Conservation (phyloP, 2,888 invertebrate genomes). For the Mesorhabditis spiculigera region DNA sequence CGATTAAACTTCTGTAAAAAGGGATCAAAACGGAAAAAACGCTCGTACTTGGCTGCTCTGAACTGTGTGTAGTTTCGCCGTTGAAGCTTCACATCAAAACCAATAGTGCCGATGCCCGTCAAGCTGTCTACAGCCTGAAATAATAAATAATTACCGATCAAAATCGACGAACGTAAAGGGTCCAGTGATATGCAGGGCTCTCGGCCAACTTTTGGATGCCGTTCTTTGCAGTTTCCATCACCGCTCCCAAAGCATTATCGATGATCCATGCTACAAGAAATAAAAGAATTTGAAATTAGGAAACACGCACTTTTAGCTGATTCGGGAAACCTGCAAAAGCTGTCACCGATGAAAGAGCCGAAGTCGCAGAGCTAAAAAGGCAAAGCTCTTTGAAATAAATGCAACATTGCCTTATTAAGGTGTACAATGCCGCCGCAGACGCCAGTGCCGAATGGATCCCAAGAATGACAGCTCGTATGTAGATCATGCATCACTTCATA, state of each 20-base stretch:
- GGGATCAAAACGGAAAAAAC: too few relatives aligned
- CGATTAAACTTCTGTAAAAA: too few relatives aligned
- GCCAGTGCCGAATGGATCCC: conserved; percentile 5
- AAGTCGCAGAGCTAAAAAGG: neutral
- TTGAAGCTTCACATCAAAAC: neutral
- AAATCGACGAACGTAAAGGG: neutral
- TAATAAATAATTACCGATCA: neutral
- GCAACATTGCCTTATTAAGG: neutral
- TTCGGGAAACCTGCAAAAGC: neutral
- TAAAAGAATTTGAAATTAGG: neutral
- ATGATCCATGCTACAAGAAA: neutral
- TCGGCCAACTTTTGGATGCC: neutral
- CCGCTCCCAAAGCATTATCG: conserved; percentile 5
- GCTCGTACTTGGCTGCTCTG: too few relatives aligned
- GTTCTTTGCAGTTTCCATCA: neutral
- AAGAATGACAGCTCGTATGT: neutral
- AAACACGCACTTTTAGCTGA: neutral
- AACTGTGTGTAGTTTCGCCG: neutral
- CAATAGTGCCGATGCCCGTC: neutral
- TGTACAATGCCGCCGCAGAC: neutral
- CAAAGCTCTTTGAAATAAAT: neutral
- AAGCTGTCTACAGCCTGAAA: neutral
- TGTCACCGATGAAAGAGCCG: conserved; percentile 3
- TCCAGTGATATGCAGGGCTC: neutral
- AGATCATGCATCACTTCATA: neutral